phyloP scores from a whole-genome alignment of 2,113 vertebrate species.

The Nymphicus hollandicus region DNA sequence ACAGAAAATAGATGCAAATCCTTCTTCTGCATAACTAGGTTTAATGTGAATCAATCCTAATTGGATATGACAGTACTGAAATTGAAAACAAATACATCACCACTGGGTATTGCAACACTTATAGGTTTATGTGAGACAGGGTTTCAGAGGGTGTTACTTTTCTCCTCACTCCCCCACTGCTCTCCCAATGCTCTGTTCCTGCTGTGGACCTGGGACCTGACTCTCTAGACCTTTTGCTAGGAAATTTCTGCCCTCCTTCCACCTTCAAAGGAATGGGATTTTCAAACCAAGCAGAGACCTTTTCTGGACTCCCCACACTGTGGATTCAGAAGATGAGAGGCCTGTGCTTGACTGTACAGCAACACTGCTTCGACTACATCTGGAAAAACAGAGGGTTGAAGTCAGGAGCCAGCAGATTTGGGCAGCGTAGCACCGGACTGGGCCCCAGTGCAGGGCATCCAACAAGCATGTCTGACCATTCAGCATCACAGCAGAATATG shows the following conservation, averaged over 20 bases:
- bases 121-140: background rate
- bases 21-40: background rate
- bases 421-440: fast-evolving
- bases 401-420: background rate
- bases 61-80: background rate
- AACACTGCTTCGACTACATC: fast-evolving
- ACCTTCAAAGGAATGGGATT: background rate
- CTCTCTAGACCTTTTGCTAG: background rate
- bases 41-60: slow-evolving; percentile 8
- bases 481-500: background rate
- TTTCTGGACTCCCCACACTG: background rate
- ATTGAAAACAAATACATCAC: background rate
- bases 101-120: background rate
- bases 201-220: background rate
- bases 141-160: background rate
- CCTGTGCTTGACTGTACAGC: background rate
- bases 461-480: background rate
- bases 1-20: background rate
- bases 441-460: background rate
- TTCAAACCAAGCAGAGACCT: background rate
- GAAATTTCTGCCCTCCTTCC: background rate
- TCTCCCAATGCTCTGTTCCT: background rate
- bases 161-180: background rate
- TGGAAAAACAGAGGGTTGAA: background rate
- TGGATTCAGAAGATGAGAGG: background rate